Conservation (phyloP, 2,113 vertebrate genomes). For the Hippolais icterina region DNA sequence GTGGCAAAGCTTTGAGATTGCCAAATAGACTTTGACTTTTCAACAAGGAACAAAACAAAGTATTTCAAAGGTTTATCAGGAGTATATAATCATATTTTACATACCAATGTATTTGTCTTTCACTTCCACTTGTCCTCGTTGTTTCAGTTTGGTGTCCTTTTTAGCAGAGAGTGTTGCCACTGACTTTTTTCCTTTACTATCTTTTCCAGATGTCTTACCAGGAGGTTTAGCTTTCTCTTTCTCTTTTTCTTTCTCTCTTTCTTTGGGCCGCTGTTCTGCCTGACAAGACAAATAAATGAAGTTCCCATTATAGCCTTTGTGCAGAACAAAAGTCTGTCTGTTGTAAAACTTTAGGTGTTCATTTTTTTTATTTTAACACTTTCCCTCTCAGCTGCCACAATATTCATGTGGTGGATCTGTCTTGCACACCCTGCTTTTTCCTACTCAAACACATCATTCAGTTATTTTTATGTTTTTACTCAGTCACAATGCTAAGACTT, state of each 20-base stretch:
- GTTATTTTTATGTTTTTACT: not conserved
- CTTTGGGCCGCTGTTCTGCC: slow-evolving; percentile 57
- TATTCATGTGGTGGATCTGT: not conserved
- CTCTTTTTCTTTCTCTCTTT: slow-evolving; percentile 28
- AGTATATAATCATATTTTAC: not conserved
- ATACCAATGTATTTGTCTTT: slow-evolving; percentile 77
- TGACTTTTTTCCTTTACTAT: slow-evolving; percentile 71
- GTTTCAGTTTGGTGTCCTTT: slow-evolving; percentile 78
- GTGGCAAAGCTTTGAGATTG: not conserved
- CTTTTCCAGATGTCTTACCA: slow-evolving; percentile 66
- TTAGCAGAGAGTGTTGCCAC: not conserved
- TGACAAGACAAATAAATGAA: slow-evolving; percentile 49
- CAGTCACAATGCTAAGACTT: not conserved
- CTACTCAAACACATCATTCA: not conserved
- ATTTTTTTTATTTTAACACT: not conserved
- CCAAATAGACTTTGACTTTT: not conserved
- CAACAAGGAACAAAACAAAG: not conserved
- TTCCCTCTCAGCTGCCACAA: not conserved
- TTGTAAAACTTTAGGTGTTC: not conserved
- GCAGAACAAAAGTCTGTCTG: not conserved
- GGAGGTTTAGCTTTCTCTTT: slow-evolving; percentile 47
- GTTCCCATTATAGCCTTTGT: not conserved
- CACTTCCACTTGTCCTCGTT: slow-evolving; percentile 76
- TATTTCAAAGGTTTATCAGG: not conserved
- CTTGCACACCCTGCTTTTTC: not conserved